Evolutionary conservation across 2,797 vertebrate species (phyloP).

Genomic region (Poliocrania exsul): DNA sequence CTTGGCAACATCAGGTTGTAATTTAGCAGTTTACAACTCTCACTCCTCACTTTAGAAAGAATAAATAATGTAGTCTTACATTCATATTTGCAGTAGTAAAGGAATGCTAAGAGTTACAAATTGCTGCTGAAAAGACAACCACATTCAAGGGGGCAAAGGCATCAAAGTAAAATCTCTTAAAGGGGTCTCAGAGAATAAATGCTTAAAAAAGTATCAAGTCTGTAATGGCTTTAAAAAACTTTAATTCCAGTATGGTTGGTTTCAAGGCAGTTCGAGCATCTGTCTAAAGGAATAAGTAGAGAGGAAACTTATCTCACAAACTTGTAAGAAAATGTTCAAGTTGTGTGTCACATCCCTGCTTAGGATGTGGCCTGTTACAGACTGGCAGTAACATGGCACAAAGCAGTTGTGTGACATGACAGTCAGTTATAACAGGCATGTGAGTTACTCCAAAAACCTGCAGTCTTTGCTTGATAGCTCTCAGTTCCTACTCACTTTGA

Average conservation of each 20-base stretch:
- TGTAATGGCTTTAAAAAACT: neutral
- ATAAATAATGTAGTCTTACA: constrained; percentile 30
- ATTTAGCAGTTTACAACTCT: constrained; percentile 34
- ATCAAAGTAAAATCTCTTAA: neutral
- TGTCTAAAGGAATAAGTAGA: neutral
- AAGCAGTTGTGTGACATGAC: neutral
- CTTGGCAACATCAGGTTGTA: constrained; percentile 20
- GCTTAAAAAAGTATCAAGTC: neutral
- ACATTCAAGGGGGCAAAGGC: neutral
- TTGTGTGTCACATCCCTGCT: neutral
- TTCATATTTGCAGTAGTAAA: constrained; percentile 12
- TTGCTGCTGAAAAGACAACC: neutral
- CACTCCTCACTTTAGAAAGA: constrained; percentile 9
- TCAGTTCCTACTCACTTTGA: neutral
- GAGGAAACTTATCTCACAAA: neutral
- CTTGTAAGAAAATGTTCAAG: neutral
- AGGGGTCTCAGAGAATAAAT: neutral
- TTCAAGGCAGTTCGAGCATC: neutral
- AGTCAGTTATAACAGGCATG: neutral
- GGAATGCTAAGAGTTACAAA: neutral
- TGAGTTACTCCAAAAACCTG: neutral
- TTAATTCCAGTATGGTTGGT: neutral
- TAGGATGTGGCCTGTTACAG: neutral
- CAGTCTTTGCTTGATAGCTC: neutral
- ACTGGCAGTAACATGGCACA: neutral